Percentiles rank a stretch among this genome's conserved stretches.
Evolutionary conservation across 2,888 invertebrate genomes (phyloP).

Genomic region (Conistra vaccinii): DNA sequence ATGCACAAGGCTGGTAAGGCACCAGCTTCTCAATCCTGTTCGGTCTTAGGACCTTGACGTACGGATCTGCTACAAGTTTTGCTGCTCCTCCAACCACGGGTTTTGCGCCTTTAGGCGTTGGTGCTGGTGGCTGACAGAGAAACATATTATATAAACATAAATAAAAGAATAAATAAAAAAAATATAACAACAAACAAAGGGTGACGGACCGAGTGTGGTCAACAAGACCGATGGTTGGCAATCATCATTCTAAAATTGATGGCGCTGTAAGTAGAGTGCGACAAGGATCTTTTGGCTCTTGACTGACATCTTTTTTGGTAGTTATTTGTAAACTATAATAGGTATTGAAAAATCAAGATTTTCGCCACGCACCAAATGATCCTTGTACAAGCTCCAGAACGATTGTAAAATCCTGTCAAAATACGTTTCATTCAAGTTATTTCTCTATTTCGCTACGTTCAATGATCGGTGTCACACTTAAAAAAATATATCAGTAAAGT

Average conservation of each 20-base stretch:
- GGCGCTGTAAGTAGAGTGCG: neutral
- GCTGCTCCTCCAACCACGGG: slow-evolving; percentile 66
- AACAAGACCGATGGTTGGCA: neutral
- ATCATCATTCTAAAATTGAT: no score
- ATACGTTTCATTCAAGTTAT: neutral
- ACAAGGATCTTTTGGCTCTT: neutral
- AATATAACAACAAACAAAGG: neutral
- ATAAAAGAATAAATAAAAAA: neutral
- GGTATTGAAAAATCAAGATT: neutral
- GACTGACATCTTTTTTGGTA: neutral
- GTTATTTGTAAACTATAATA: neutral
- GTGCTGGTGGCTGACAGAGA: slow-evolving; percentile 82
- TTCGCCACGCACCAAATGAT: neutral
- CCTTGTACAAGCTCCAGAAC: no score
- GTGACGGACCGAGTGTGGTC: neutral
- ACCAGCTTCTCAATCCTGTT: slow-evolving; percentile 85
- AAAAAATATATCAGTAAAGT: neutral
- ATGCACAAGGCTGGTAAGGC: slow-evolving; percentile 87
- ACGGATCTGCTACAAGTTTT: slow-evolving; percentile 88
- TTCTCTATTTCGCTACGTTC: neutral
- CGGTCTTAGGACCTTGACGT: slow-evolving; percentile 78
- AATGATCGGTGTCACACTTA: neutral
- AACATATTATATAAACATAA: neutral
- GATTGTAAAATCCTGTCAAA: neutral
- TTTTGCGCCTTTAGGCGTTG: slow-evolving; percentile 81